These are phyloP conservation scores for Volucella inflata DNA, from an alignment of 2,888 invertebrate species.

Conservation along the genomic window DNA sequence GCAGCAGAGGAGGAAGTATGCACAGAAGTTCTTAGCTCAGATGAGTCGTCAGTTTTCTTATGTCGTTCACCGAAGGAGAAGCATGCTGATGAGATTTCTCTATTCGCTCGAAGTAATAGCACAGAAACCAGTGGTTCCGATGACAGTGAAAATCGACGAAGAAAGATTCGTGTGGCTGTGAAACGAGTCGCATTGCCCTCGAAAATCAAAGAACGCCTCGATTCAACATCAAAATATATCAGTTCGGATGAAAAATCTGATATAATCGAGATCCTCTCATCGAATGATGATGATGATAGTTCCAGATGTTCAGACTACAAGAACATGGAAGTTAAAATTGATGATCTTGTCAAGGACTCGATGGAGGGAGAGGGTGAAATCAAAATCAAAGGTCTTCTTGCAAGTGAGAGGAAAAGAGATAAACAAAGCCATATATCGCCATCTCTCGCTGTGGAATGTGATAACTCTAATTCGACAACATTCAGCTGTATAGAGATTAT, in stretches of 20 bases:
- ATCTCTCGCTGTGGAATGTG: not conserved
- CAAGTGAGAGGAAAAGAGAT: not conserved
- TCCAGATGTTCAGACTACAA: constrained; percentile 9
- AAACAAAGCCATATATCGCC: not conserved
- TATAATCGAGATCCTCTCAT: constrained; percentile 45
- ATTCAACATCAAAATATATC: not conserved
- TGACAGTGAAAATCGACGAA: constrained; percentile 49
- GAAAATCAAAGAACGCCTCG: constrained; percentile 9
- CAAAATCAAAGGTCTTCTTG: not conserved
- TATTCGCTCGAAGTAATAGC: constrained; percentile 55
- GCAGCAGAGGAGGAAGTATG: constrained; percentile 57
- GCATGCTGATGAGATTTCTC: constrained; percentile 45
- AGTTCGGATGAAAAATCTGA: constrained; percentile 4
- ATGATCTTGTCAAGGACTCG: not conserved
- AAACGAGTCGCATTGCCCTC: constrained; percentile 43
- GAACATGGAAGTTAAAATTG: not conserved
- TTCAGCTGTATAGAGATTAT: constrained; percentile 30
- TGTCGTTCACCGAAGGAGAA: constrained; percentile 18
- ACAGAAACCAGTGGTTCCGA: constrained; percentile 63
- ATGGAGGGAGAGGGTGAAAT: not conserved
- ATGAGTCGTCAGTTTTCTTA: constrained; percentile 38
- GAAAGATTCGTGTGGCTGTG: constrained; percentile 58
- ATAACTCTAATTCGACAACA: constrained; percentile 39
- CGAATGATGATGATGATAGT: constrained; percentile 54
- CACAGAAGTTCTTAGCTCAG: constrained; percentile 43